These are phyloP conservation scores for Rhynchonycteris naso DNA, from an alignment of 2,797 vertebrate genomes.

Conservation along the genomic window DNA sequence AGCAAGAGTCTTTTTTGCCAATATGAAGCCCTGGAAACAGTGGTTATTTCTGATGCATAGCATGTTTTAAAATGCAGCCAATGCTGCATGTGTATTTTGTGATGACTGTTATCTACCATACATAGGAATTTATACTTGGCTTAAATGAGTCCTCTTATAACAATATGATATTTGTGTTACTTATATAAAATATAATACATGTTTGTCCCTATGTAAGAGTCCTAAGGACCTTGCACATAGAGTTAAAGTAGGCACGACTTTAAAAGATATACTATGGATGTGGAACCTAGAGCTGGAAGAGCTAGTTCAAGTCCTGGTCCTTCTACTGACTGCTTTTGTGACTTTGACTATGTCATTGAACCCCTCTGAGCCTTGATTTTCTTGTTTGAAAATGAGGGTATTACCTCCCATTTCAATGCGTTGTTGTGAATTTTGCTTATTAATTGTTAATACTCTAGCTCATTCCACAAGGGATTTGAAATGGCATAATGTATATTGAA, in stretches of 20 bases:
- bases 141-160: background rate
- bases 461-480: background rate
- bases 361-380: background rate
- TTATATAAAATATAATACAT: background rate
- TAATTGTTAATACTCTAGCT: background rate
- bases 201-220: background rate
- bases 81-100: background rate
- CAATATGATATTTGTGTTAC: background rate
- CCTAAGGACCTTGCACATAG: background rate
- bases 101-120: background rate
- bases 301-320: background rate
- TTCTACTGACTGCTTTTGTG: background rate
- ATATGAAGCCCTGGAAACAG: background rate
- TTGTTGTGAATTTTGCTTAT: background rate
- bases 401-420: background rate
- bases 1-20: background rate
- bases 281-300: background rate
- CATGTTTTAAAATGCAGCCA: background rate
- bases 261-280: background rate
- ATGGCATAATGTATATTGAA: background rate
- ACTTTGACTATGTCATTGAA: background rate
- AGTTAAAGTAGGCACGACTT: background rate
- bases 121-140: background rate
- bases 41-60: background rate
- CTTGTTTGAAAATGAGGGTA: background rate